Evolutionary conservation across 2,888 invertebrate species (phyloP), one percentile per base, ranked within the genome.

Genomic region (Meteorus colon): DNA sequence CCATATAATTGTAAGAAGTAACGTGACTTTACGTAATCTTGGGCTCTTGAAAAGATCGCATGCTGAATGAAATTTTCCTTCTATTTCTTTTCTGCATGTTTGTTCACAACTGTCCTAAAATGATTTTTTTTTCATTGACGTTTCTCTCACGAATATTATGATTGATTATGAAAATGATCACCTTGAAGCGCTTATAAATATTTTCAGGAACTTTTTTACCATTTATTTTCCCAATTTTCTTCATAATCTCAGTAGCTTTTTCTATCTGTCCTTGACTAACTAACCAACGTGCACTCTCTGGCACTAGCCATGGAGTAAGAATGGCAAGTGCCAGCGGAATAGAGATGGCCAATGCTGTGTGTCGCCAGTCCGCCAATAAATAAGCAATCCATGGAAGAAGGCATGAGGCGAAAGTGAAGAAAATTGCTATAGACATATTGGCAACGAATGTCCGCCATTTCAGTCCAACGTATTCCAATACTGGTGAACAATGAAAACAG

Each of bases 401-500:
- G 10, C 95, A 94, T 0, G 96, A 93, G 1, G 96, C 96, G 67
- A 94, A 90, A 0, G 96, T 96, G 91, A 96, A 96, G 91, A 96
- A 96, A 60, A 96, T 90, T 0, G 96, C 96, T 68, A 97, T 96
- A 0, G 96, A 96, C 95, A 97, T 96, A 88, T 97, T 97, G 27
- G 96, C 96, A 0, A 97, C 96, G 86, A 96, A 95, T 0, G 96
- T 96, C 16, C 97, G 92, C 94, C 96, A 96, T 91, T 95, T 95
- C 51, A 96, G 96, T 16, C 96, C 96, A 4, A 96, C 96, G 90
- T 96, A 96, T 88, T 97, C 96, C 79, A 96, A 87, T 55, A 96
- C 96, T 96, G 90, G 77, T 63, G 60, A 34, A 65, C 16, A 19
- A 65, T 10, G n/a, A 63, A 63, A 63, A 63, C n/a, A 59, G 8